Percentiles rank a stretch among this genome's conserved stretches.
phyloP scores from a whole-genome alignment of 2,797 vertebrate species.

The Cacajao melanocephalus region DNA sequence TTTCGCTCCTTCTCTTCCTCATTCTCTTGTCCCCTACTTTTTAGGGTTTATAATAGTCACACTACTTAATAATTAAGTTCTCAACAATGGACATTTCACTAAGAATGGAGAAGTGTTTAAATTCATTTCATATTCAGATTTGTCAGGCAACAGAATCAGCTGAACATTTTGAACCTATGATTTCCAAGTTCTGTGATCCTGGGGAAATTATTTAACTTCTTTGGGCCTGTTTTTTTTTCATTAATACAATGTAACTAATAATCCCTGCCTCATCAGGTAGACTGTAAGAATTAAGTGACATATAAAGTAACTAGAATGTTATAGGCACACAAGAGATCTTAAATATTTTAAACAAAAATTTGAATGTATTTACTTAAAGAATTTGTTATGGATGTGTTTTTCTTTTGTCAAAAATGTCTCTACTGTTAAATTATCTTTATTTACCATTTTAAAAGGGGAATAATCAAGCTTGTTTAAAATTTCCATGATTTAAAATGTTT shows the following conservation, averaged over 20 bases:
- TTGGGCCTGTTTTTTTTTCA: neutral
- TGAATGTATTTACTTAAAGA: slow-evolving; percentile 37
- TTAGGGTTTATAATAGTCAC: neutral
- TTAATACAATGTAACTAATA: neutral
- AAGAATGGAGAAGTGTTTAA: neutral
- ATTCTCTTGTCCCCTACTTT: neutral
- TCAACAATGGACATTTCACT: neutral
- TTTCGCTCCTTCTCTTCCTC: neutral
- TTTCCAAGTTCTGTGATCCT: neutral
- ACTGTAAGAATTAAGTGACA: neutral
- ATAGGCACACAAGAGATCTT: neutral
- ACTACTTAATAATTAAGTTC: neutral
- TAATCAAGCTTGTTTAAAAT: neutral
- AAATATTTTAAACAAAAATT: neutral
- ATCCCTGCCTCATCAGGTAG: neutral
- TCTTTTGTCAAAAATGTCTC: slow-evolving; percentile 1
- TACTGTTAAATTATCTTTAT: neutral
- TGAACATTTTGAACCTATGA: neutral
- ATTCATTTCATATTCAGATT: slow-evolving; percentile 19
- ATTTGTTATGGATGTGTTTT: neutral
- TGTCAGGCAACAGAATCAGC: neutral
- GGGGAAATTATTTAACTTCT: slow-evolving; percentile 4
- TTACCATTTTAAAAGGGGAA: neutral
- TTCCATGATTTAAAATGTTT: neutral
- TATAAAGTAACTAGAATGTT: neutral